Conservation (phyloP, 2,888 invertebrate species). For the Drosophila monieri region DNA sequence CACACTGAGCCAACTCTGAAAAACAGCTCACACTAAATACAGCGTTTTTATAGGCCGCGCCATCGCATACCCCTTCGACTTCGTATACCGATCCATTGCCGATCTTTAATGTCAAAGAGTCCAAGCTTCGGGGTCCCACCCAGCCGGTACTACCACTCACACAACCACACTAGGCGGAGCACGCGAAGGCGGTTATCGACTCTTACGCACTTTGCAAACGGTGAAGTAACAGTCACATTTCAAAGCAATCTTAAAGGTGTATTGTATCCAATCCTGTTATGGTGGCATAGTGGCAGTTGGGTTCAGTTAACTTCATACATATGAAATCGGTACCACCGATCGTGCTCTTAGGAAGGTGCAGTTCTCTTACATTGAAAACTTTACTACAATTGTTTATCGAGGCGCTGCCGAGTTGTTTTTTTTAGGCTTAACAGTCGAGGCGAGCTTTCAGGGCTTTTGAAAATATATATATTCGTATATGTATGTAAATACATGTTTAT, state of each 20-base stretch:
- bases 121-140: slow-evolving; percentile 11
- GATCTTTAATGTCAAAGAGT: slow-evolving; percentile 71
- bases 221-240: slow-evolving; percentile 1
- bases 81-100: slow-evolving; percentile 46
- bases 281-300: background rate
- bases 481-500: too few species aligned
- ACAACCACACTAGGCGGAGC: background rate
- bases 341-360: slow-evolving; percentile 20
- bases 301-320: background rate
- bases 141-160: slow-evolving; percentile 2
- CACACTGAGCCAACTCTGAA: slow-evolving; percentile 82
- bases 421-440: background rate
- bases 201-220: slow-evolving; percentile 7
- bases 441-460: background rate
- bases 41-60: slow-evolving; percentile 77
- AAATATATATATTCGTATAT: background rate
- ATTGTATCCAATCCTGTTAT: background rate
- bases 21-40: slow-evolving; percentile 80
- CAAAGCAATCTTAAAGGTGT: background rate
- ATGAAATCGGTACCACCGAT: background rate
- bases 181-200: slow-evolving; percentile 18
- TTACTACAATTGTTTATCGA: background rate
- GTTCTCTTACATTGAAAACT: slow-evolving; percentile 6
- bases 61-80: slow-evolving; percentile 18
- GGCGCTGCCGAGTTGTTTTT: background rate